These are phyloP conservation scores for Pipistrellus pipistrellus DNA, from an alignment of 2,797 vertebrate genomes.

Conservation along the genomic window DNA sequence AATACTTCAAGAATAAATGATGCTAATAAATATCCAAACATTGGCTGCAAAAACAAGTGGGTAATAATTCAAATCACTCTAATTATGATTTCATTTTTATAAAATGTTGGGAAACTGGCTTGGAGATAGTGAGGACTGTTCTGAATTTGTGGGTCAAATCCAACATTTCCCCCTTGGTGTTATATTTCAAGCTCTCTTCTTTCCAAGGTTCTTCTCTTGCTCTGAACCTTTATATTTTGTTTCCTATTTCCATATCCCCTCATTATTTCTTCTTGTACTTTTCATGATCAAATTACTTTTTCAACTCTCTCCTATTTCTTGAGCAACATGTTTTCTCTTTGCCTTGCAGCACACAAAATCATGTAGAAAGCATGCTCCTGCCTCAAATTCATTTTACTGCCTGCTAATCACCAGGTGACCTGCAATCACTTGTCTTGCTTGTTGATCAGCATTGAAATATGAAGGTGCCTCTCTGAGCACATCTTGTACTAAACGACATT, in stretches of 20 bases:
- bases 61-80: slow-evolving; percentile 56
- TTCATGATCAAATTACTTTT: neutral
- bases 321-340: slow-evolving; percentile 1
- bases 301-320: slow-evolving; percentile 18
- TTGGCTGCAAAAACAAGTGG: slow-evolving; percentile 9
- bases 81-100: slow-evolving; percentile 44
- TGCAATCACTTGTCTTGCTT: neutral
- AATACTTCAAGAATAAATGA: slow-evolving; percentile 27
- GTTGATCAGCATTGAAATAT: neutral
- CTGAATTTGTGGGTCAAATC: neutral
- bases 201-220: neutral
- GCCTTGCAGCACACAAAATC: neutral
- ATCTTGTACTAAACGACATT: neutral
- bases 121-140: neutral
- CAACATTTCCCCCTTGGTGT: neutral
- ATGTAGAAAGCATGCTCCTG: neutral
- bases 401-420: neutral
- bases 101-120: slow-evolving; percentile 40
- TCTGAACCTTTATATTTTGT: neutral
- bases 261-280: neutral
- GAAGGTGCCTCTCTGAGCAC: neutral
- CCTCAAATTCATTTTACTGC: neutral
- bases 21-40: neutral
- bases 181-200: neutral
- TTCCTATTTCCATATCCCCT: neutral